Evolutionary conservation across 2,797 vertebrate species (phyloP), one percentile per base, ranked within the genome.

Genomic region (Brachyrhaphis roseni): DNA sequence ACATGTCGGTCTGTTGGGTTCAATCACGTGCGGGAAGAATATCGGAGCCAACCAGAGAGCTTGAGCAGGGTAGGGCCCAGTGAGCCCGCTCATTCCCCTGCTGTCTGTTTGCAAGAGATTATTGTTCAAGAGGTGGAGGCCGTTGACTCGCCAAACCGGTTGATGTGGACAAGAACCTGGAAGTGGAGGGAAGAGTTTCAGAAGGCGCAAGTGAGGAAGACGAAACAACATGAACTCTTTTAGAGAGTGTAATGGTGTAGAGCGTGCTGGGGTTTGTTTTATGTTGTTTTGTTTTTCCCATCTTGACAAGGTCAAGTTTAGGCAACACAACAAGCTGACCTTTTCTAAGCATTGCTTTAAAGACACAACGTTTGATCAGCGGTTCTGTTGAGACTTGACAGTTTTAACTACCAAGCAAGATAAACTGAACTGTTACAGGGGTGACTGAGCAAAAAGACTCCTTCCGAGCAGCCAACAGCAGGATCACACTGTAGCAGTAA

Each of bases 121-220:
- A 82, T 49, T 55, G 41, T 45, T 45, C 7, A 12, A 8, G 1
- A 28, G 11, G 68, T n/a, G 51, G 28, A 78, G 75, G 72, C 6
- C 13, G 53, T 47, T 51, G 39, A n/a, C 28, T 53, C 10, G 39
- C 47, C 82, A 74, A 86, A 91, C 88, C 39, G 81, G 89, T 28
- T 43, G 41, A 55, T 82, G 55, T 28, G 12, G 34, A 86, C 64
- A n/a, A 13, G 72, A n/a, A 66, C 4, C 26, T 55, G 47, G 72
- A 43, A 45, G 73, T 8, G 53, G 26, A 10, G 53, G 39, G 71
- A 41, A 47, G n/a, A 20, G 49, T 79, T 59, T 81, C 82, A 78
- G 43, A 47, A 74, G 49, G 73, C 51, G 34, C 75, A 78, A 15
- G 18, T 55, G 26, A n/a, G 28, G 31, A 64, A 8, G 36, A 20